Conservation (phyloP, 2,797 vertebrate species). For the Allobates femoralis region DNA sequence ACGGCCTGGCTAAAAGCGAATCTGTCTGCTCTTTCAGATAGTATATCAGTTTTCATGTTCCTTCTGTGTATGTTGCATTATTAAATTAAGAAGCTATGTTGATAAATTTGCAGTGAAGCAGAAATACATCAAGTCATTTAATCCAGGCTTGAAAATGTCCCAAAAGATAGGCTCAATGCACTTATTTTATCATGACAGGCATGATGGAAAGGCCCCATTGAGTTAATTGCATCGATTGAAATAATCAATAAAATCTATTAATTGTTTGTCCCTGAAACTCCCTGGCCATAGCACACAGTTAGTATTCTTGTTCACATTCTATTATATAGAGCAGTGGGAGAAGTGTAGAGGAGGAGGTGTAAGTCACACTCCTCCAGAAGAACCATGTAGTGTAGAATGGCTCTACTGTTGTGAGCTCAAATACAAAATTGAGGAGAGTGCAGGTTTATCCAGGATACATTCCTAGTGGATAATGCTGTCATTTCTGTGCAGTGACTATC, state of each 20-base stretch:
- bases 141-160: slow-evolving; percentile 50
- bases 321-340: not conserved
- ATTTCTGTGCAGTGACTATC: slow-evolving; percentile 35
- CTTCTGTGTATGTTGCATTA: slow-evolving; percentile 40
- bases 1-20: not conserved
- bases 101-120: slow-evolving; percentile 53
- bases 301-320: slow-evolving; percentile 37
- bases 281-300: slow-evolving; percentile 36
- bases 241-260: slow-evolving; percentile 60
- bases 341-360: slow-evolving; percentile 17
- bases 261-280: slow-evolving; percentile 52
- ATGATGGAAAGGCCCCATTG: slow-evolving; percentile 52
- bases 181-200: slow-evolving; percentile 52
- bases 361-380: slow-evolving; percentile 1
- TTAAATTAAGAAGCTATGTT: slow-evolving; percentile 44
- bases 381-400: not conserved
- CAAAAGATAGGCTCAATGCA: slow-evolving; percentile 48
- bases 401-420: not conserved
- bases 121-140: slow-evolving; percentile 52
- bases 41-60: slow-evolving; percentile 29
- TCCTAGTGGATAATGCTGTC: slow-evolving; percentile 30
- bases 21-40: slow-evolving; percentile 13
- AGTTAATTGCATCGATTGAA: slow-evolving; percentile 56
- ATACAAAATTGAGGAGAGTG: not conserved
- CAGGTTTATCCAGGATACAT: slow-evolving; percentile 18